Conservation (phyloP, 2,113 vertebrate species). For the Agapornis roseicollis region DNA sequence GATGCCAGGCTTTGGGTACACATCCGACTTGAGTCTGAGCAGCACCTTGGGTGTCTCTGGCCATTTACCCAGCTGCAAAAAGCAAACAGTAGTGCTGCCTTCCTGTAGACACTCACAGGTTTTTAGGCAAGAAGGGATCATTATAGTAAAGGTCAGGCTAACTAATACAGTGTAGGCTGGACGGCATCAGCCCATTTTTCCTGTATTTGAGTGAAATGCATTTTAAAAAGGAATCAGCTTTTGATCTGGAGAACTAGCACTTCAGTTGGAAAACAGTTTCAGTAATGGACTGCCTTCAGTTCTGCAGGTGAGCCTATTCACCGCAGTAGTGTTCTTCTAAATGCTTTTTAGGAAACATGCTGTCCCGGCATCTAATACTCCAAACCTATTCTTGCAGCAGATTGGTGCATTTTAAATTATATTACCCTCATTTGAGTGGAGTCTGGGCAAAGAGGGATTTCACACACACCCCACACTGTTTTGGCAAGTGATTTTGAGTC, state of each 20-base stretch:
- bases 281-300: rapidly evolving
- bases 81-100: background rate
- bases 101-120: rapidly evolving
- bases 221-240: background rate
- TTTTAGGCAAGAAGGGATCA: background rate
- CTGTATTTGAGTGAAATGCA: too few relatives aligned
- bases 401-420: background rate
- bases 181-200: background rate
- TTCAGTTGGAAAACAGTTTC: too few relatives aligned
- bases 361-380: background rate
- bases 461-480: too few relatives aligned
- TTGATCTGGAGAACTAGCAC: background rate
- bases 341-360: rapidly evolving
- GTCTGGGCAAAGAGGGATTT: background rate
- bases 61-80: background rate
- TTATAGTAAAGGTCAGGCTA: background rate
- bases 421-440: background rate
- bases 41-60: background rate
- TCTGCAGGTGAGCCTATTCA: too few relatives aligned
- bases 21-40: background rate
- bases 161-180: rapidly evolving
- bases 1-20: too few relatives aligned
- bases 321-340: background rate
- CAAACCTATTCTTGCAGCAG: background rate
- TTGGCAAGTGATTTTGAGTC: background rate